phyloP scores from a whole-genome alignment of 2,113 vertebrate genomes.

The Cromileptes altivelis region DNA sequence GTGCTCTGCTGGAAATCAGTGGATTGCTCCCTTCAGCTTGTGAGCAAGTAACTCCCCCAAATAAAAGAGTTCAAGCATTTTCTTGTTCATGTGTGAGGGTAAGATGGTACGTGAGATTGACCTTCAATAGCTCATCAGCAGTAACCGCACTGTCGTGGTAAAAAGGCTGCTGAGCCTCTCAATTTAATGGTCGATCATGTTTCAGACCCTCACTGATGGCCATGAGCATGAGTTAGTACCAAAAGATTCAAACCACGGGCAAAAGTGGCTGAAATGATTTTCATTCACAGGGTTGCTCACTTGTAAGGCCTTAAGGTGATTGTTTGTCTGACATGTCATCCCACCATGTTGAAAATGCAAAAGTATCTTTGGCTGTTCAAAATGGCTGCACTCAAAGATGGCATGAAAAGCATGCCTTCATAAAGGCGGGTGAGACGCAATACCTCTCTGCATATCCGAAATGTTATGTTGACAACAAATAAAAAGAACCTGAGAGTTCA shows the following conservation, averaged over 20 bases:
- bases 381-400: too few relatives aligned
- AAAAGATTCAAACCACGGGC: background rate
- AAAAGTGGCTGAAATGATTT: background rate
- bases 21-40: background rate
- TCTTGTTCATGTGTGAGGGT: background rate
- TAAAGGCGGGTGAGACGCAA: too few relatives aligned
- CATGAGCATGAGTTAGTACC: background rate
- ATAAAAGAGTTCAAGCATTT: background rate
- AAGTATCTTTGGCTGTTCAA: background rate
- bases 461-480: background rate
- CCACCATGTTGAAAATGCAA: background rate
- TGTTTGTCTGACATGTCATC: background rate
- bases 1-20: background rate
- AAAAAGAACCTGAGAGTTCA: too few relatives aligned
- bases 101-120: background rate
- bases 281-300: background rate
- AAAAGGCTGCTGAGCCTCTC: too few relatives aligned
- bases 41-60: background rate
- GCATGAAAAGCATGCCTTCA: too few relatives aligned
- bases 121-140: background rate
- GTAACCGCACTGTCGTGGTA: too few relatives aligned
- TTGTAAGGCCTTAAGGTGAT: background rate
- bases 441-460: background rate
- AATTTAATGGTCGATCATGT: too few relatives aligned
- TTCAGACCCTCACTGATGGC: too few relatives aligned